phyloP scores from a whole-genome alignment of 2,888 invertebrate species.

The Oxystoma pomonae region DNA sequence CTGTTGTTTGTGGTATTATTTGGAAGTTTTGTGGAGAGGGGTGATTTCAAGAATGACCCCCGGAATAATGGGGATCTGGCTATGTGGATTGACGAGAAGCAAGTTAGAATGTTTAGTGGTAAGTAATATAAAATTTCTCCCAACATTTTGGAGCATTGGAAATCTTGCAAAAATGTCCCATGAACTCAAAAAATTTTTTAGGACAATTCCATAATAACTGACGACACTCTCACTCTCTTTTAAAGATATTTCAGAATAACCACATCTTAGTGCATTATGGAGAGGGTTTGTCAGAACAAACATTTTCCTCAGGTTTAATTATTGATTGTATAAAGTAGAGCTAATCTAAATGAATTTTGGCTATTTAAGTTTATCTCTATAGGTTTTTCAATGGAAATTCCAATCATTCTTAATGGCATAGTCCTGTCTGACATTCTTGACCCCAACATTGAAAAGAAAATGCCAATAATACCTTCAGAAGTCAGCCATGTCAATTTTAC shows the following conservation, averaged over 20 bases:
- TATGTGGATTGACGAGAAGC: slow-evolving; percentile 87
- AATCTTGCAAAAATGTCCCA: too few species aligned
- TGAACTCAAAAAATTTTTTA: not conserved
- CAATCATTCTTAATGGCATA: slow-evolving; percentile 82
- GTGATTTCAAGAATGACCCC: slow-evolving; percentile 45
- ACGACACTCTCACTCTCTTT: too few species aligned
- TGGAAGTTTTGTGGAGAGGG: slow-evolving; percentile 26
- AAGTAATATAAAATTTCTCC: too few species aligned
- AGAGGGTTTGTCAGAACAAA: too few species aligned
- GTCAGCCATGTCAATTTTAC: slow-evolving; percentile 88
- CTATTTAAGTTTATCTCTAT: too few species aligned
- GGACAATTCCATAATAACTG: too few species aligned
- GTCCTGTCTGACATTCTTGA: slow-evolving; percentile 83
- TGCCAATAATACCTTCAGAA: slow-evolving; percentile 89
- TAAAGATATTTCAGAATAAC: too few species aligned
- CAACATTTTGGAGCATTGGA: too few species aligned
- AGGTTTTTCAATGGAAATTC: slow-evolving; percentile 85
- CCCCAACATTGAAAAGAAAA: slow-evolving; percentile 83
- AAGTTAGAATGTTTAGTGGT: slow-evolving; percentile 90
- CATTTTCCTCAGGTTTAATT: not conserved
- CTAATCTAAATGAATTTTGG: too few species aligned
- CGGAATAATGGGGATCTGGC: slow-evolving; percentile 61
- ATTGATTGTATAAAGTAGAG: too few species aligned
- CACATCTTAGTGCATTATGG: too few species aligned
- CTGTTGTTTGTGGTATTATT: not conserved